phyloP scores from a whole-genome alignment of 2,113 vertebrate species.

The Marmota flaviventris region DNA sequence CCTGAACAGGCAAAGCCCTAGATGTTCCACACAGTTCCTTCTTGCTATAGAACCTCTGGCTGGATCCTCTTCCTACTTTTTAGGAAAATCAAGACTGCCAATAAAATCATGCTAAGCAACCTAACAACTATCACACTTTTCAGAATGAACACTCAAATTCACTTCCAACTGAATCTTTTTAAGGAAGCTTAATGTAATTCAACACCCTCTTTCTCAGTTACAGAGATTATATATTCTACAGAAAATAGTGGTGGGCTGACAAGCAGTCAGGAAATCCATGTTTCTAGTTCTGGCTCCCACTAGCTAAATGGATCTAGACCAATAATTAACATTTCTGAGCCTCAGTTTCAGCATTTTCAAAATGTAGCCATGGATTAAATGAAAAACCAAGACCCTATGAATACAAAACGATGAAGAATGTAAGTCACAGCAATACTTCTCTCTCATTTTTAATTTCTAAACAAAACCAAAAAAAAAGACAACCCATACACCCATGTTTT shows the following conservation, averaged over 20 bases:
- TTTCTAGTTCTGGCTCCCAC: neutral
- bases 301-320: neutral
- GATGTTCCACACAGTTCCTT: neutral
- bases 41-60: slow-evolving; percentile 37
- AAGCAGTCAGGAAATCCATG: neutral
- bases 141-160: slow-evolving; percentile 51
- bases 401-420: neutral
- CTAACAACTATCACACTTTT: slow-evolving; percentile 47
- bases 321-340: slow-evolving; percentile 2
- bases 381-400: neutral
- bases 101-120: slow-evolving; percentile 66
- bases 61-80: slow-evolving; percentile 33
- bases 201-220: slow-evolving; percentile 33
- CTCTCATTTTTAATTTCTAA: neutral
- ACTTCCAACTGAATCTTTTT: slow-evolving; percentile 40
- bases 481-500: neutral
- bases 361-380: neutral
- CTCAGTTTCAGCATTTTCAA: slow-evolving; percentile 27
- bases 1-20: neutral
- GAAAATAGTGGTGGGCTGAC: neutral
- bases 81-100: slow-evolving; percentile 56
- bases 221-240: neutral
- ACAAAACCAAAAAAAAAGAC: neutral
- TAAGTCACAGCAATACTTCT: neutral
- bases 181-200: slow-evolving; percentile 41